phyloP scores from a whole-genome alignment of 2,113 vertebrate species.

The Delphinus delphis region DNA sequence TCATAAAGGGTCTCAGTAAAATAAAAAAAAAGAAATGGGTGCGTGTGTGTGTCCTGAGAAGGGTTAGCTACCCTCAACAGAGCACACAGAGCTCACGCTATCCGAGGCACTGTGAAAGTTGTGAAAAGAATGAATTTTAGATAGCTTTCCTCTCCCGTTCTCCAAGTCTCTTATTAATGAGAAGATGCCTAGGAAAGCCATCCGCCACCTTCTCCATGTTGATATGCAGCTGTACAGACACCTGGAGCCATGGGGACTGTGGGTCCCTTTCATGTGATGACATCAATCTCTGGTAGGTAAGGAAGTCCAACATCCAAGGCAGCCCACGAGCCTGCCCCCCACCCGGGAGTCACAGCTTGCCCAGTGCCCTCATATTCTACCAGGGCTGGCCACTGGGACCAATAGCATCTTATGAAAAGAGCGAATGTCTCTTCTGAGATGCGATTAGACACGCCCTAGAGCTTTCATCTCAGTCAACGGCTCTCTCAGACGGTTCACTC shows the following conservation, averaged over 20 bases:
- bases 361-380: too few relatives aligned
- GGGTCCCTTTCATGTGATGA: not conserved
- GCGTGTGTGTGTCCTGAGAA: not conserved
- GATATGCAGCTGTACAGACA: not conserved
- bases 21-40: not conserved
- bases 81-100: not conserved
- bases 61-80: not conserved
- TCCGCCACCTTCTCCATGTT: not conserved
- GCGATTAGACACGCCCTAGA: not conserved
- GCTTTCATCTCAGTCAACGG: not conserved
- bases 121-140: not conserved
- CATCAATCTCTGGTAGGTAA: not conserved
- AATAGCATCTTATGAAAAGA: not conserved
- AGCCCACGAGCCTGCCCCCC: rapidly evolving
- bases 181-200: not conserved
- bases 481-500: not conserved
- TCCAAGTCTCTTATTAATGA: not conserved
- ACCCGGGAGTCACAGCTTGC: not conserved
- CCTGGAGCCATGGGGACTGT: rapidly evolving
- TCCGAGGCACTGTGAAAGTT: not conserved
- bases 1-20: not conserved
- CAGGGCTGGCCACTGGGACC: not conserved
- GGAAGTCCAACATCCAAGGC: not conserved
- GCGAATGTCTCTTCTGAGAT: not conserved
- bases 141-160: not conserved